A percentile compares a stretch with the other conserved stretches of the same genome.
Evolutionary conservation across 2,797 vertebrate species (phyloP).

Genomic region (Pelobates cultripes): DNA sequence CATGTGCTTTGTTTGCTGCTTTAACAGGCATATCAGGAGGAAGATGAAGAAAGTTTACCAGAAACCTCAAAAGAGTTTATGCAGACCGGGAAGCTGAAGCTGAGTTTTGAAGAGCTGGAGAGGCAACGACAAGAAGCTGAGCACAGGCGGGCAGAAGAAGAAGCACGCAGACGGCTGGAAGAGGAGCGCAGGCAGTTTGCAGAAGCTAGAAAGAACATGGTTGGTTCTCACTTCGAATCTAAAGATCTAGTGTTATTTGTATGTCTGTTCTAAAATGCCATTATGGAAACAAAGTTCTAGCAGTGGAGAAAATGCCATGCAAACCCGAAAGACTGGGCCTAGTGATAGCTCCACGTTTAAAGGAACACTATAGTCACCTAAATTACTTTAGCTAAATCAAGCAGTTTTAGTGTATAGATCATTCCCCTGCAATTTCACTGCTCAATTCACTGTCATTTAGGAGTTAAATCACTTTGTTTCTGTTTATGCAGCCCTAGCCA

Average conservation of each 20-base stretch:
- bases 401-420: no score
- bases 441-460: no score
- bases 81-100: conserved; percentile 78
- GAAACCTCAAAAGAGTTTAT: conserved; percentile 74
- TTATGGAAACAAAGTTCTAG: no score
- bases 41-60: conserved; percentile 75
- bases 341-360: no score
- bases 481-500: no score
- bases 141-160: conserved; percentile 88
- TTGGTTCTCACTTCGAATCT: conserved; percentile 56
- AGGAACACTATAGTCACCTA: no score
- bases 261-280: no score
- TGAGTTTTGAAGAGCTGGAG: conserved; percentile 82
- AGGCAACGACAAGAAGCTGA: conserved; percentile 81
- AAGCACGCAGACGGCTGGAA: conserved; percentile 86
- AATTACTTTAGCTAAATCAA: no score
- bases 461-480: no score
- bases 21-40: conserved; percentile 72
- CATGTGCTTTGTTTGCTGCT: neutral
- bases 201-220: conserved; percentile 95
- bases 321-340: no score
- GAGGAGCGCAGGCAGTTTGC: conserved; percentile 94
- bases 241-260: neutral
- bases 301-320: no score
- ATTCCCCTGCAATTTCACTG: no score